Conservation (phyloP, 1,140 invertebrate genomes). For the Globodera rostochiensis region DNA sequence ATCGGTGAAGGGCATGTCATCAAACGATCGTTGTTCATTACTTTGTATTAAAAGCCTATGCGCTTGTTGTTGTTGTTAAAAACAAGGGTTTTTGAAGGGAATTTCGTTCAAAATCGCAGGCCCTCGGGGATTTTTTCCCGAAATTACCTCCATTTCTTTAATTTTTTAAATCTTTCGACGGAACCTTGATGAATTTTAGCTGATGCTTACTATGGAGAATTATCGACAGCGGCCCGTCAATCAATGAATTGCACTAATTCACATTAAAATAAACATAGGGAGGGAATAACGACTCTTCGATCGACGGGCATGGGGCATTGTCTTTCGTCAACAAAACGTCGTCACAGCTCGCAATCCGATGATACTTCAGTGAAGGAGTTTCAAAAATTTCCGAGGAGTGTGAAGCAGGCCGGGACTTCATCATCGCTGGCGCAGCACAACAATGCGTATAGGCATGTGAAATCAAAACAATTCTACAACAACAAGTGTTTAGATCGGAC, state of each 20-base stretch:
- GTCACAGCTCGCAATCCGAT: not conserved
- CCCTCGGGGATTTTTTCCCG: too few relatives aligned
- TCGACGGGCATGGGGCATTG: not conserved
- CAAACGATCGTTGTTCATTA: too few relatives aligned
- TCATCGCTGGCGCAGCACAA: not conserved
- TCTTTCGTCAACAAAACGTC: not conserved
- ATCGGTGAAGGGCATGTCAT: too few relatives aligned
- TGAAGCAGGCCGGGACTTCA: not conserved
- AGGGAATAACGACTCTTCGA: not conserved
- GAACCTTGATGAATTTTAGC: too few relatives aligned
- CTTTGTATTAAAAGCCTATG: too few relatives aligned
- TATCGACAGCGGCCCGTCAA: not conserved
- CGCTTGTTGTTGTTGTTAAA: too few relatives aligned
- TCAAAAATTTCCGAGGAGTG: not conserved
- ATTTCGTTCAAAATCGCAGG: too few relatives aligned
- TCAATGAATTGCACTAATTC: not conserved
- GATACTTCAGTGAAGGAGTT: constrained; percentile 1
- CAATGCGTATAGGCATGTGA: not conserved
- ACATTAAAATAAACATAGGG: not conserved
- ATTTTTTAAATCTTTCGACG: too few relatives aligned
- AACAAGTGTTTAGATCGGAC: not conserved
- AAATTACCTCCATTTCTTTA: too few relatives aligned
- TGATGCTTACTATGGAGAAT: too few relatives aligned
- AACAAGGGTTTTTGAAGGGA: too few relatives aligned
- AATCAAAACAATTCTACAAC: not conserved